These are phyloP conservation scores for Petrocephalus zakoni DNA, from an alignment of 2,113 vertebrate genomes.

Conservation along the genomic window DNA sequence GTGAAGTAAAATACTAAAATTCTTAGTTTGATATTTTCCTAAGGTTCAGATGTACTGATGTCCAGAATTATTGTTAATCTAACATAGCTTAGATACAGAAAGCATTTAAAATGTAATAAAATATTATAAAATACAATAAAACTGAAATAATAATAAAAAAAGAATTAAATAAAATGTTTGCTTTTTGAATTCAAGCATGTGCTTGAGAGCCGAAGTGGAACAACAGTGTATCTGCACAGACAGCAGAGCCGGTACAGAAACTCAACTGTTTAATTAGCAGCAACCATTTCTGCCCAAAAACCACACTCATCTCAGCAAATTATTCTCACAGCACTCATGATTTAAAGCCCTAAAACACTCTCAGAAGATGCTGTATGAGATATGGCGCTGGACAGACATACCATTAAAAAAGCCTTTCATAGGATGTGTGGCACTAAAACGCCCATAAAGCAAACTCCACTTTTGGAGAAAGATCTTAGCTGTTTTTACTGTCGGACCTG, in stretches of 20 bases:
- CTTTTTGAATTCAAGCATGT: not conserved
- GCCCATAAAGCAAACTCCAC: not conserved
- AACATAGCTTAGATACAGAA: not conserved
- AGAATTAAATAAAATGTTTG: not conserved
- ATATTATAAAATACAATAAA: not conserved
- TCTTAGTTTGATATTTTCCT: not conserved
- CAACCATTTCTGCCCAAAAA: not conserved
- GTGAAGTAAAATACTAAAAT: not conserved
- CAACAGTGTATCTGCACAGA: not conserved
- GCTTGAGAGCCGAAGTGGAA: not conserved
- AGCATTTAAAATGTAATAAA: not conserved
- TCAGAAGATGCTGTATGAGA: not conserved
- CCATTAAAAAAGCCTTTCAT: not conserved
- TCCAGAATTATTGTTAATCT: not conserved
- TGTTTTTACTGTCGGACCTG: not conserved
- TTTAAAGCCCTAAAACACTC: not conserved
- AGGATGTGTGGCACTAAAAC: not conserved
- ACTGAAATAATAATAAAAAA: not conserved
- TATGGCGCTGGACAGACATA: not conserved
- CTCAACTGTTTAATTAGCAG: not conserved
- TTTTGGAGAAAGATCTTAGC: constrained; percentile 9
- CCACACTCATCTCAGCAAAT: not conserved
- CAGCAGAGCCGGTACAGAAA: not conserved
- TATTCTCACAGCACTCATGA: not conserved
- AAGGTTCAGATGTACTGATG: not conserved